Base-by-base conservation (phyloP, 2,797 vertebrate species). In the Hoplostethus mediterraneus region DNA sequence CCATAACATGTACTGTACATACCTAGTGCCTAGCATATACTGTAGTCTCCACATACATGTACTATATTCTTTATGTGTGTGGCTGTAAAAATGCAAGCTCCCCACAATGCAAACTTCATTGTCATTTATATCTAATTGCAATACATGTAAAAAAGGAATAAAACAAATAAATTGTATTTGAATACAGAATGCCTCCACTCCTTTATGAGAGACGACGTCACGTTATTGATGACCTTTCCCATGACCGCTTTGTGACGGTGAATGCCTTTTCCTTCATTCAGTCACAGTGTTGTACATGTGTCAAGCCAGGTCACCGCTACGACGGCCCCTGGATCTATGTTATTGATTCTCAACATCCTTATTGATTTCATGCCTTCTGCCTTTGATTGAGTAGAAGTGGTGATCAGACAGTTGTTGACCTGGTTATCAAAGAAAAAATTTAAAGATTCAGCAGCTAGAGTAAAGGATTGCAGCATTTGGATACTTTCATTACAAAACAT, bases 21-120 rank as follows among this genome's bases (percentile, higher is more conserved):
- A 88, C 81, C 83, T 89, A 84, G 90, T 92, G 90, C 88, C 86
- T 89, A 85, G 85, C 77, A 77, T 76, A 75, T 67, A 81, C 54
- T 59, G 59, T 85, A 80, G 84, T 86, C 73, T 82, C 69, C 59
- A 83, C 76, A 80, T 78, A 86, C 85, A 67, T 79, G 62, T 86
- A 72, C 62, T 75, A 73, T 80, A 81, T 79, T 80, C 55, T 82
- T 64, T 83, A 13, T 91, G 83, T 82, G 72, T 65, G 42, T 83
- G 78, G 83, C 75, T 90, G 77, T 90, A 71, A 63, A 75, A 76
- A 80, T 61, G 71, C 85, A 77, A 90, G 75, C 56, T 86, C 79
- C 80, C 81, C 72, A 83, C 73, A 80, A 84, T 81, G 74, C 79
- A 87, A 82, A 73, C 59, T 45, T 75, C 66, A 59, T 67, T 85